These are phyloP conservation scores for Terrapene triunguis DNA, from an alignment of 2,113 vertebrate species.

Conservation along the genomic window DNA sequence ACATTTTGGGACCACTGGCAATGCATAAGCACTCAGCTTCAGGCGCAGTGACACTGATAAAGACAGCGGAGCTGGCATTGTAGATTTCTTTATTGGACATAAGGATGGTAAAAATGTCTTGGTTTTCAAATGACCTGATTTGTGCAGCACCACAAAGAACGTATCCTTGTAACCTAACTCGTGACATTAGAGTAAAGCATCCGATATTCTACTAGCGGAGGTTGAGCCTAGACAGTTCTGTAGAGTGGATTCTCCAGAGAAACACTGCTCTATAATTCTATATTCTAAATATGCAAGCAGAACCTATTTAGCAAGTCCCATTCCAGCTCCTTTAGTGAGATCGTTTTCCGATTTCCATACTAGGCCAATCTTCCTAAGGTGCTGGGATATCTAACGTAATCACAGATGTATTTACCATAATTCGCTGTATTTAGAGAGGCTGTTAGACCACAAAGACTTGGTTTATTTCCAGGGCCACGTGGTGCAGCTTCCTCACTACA, in stretches of 20 bases:
- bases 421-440: conserved; percentile 66
- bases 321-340: conserved; percentile 63
- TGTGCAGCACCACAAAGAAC: conserved; percentile 54
- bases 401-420: conserved; percentile 65
- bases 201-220: conserved; percentile 42
- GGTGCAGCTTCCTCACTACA: conserved; percentile 22
- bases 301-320: conserved; percentile 63
- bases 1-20: not conserved
- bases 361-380: conserved; percentile 58
- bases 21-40: not conserved
- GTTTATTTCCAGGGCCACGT: conserved; percentile 68
- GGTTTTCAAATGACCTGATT: conserved; percentile 70
- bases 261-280: conserved; percentile 30
- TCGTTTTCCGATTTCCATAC: conserved; percentile 63
- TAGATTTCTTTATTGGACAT: conserved; percentile 9
- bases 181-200: conserved; percentile 57
- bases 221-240: conserved; percentile 48
- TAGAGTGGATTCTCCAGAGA: conserved; percentile 18
- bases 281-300: conserved; percentile 41
- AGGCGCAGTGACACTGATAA: not conserved
- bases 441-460: conserved; percentile 64
- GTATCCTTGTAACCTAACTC: conserved; percentile 35
- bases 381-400: conserved; percentile 49
- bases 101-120: conserved; percentile 29
- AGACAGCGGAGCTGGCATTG: not conserved